Conservation (phyloP, 1,140 invertebrate genomes). For the Drosophila murphyi region DNA sequence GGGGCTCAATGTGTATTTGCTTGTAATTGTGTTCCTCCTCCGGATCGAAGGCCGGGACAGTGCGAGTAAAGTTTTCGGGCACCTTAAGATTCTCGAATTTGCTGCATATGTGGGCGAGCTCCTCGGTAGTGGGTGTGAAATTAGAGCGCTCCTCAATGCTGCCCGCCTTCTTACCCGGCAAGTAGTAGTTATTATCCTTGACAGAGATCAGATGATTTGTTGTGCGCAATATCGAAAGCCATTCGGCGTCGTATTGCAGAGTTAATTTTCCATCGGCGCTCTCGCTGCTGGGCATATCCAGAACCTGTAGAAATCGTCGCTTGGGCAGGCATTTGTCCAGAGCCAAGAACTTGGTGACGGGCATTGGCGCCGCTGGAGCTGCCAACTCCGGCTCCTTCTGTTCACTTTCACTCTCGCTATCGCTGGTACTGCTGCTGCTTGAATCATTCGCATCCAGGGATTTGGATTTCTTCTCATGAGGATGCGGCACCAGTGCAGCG, state of each 20-base stretch:
- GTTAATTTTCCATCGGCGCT: constrained; percentile 85
- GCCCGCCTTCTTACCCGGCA: constrained; percentile 90
- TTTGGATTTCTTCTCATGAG: constrained; percentile 86
- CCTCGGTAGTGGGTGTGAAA: constrained; percentile 91
- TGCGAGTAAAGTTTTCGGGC: constrained; percentile 91
- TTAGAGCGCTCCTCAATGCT: constrained; percentile 87
- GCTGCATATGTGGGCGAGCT: constrained; percentile 88
- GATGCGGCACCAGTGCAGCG: constrained; percentile 93
- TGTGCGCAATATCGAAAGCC: constrained; percentile 93
- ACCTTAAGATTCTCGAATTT: constrained; percentile 89
- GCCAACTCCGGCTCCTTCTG: not conserved
- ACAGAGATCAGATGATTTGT: constrained; percentile 95
- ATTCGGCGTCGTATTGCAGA: constrained; percentile 95
- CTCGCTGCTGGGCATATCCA: constrained; percentile 84
- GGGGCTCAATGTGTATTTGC: constrained; percentile 74
- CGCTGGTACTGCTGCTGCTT: constrained; percentile 37
- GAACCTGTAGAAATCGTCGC: constrained; percentile 93
- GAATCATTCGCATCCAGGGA: not conserved
- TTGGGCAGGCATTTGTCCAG: constrained; percentile 97
- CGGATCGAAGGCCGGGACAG: constrained; percentile 88
- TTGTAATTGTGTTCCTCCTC: constrained; percentile 64
- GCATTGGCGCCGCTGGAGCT: constrained; percentile 24
- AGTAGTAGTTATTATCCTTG: constrained; percentile 88
- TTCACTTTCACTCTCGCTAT: constrained; percentile 54
- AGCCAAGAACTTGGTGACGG: constrained; percentile 95